Conservation (phyloP, 2,113 vertebrate genomes). For the Festucalex cinctus region DNA sequence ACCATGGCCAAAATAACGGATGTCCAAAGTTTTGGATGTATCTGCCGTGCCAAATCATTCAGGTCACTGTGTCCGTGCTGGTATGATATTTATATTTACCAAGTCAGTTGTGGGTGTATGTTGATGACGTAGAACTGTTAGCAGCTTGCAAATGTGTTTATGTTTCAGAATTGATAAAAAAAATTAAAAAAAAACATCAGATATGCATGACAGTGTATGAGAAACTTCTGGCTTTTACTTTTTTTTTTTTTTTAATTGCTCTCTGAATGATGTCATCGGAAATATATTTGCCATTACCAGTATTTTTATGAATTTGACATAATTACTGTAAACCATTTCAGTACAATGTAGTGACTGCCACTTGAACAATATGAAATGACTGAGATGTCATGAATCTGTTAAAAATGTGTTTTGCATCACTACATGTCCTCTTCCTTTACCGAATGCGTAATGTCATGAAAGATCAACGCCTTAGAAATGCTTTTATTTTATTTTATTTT, state of each 20-base stretch:
- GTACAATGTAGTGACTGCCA: conserved; percentile 24
- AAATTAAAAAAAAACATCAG: conserved; percentile 24
- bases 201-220: conserved; percentile 49
- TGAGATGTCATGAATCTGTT: conserved; percentile 40
- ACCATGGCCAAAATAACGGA: conserved; percentile 34
- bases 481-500: not conserved
- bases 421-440: conserved; percentile 19
- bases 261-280: conserved; percentile 40
- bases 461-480: not conserved
- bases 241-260: conserved; percentile 32
- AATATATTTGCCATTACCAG: not conserved
- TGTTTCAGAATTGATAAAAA: conserved; percentile 32
- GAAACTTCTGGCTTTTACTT: conserved; percentile 49
- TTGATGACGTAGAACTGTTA: conserved; percentile 47
- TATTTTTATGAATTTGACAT: conserved; percentile 8
- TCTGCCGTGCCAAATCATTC: conserved; percentile 69
- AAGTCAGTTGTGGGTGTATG: conserved; percentile 52
- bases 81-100: conserved; percentile 50
- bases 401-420: not conserved
- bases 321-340: conserved; percentile 29
- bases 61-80: conserved; percentile 64
- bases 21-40: conserved; percentile 24
- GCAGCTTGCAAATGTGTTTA: conserved; percentile 53
- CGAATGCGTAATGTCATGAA: conserved; percentile 2
- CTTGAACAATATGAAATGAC: conserved; percentile 31